Evolutionary conservation across 2,888 invertebrate genomes (phyloP), one percentile per base, ranked within the genome.

Genomic region (Drosophila diplacantha): DNA sequence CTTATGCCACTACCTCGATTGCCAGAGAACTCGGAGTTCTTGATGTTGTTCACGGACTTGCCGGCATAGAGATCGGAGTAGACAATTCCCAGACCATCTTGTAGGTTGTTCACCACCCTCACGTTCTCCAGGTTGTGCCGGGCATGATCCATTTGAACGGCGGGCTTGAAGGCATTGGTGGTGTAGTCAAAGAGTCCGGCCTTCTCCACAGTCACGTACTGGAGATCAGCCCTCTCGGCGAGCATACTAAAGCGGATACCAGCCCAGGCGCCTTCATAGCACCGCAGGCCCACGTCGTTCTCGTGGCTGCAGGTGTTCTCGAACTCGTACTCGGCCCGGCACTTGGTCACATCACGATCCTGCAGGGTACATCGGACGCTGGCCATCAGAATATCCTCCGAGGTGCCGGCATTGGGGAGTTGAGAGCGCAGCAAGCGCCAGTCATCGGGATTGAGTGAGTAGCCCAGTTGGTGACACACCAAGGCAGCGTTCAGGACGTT

Each of bases 111-210:
- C 0, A 92, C 90, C 18, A 99, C 91, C 75, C 92, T 92, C 3
- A 96, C 91, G 79, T 93, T 94, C 87, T 96, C 95, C 74, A 96
- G 89, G 73, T 95, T 93, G 78, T 95, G 95, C 16, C 94, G 90
- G 2, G 94, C 93, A 79, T 95, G 95, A 84, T 96, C 96, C 73
- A 96, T 93, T 89, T 96, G 96, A 14, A 97, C 88, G 0, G 97
- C 97, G 9, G 97, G 95, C 85, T 95, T 96, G 75, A 97, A 96
- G 1, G 91, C 87, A 88, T 94, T 95, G 0, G 95, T 96, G 0
- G 95, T 93, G 85, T 96, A 98, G 89, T 99, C 99, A 53, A 98
- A 90, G 0, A 99, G 90, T 0, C 99, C 99, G 6, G 98, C 97
- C 87, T 93, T 93, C 88, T 98, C 96, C 43, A 98, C 92, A 3